phyloP scores from a whole-genome alignment of 2,888 invertebrate species.

The Oxycera nigricornis region DNA sequence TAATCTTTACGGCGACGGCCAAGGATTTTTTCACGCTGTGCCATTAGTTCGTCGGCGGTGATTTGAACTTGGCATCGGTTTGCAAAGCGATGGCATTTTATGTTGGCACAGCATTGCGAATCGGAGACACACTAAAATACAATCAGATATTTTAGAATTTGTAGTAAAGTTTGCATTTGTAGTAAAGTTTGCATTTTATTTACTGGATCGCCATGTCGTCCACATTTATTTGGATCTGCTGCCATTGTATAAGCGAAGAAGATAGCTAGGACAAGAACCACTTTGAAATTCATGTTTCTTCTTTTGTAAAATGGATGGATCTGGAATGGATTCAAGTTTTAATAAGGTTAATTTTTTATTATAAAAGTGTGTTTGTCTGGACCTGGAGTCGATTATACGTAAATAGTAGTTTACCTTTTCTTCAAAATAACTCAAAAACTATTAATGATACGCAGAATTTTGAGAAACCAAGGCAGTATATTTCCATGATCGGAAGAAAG shows the following conservation, averaged over 20 bases:
- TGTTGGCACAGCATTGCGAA: background rate
- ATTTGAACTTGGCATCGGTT: constrained; percentile 16
- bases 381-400: no score
- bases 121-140: constrained; percentile 10
- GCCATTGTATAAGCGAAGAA: background rate
- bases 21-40: constrained; percentile 24
- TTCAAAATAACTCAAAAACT: no score
- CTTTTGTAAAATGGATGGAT: background rate
- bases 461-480: no score
- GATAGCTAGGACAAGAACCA: background rate
- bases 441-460: no score
- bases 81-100: constrained; percentile 12
- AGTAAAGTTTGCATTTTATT: background rate
- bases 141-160: background rate
- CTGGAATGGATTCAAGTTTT: background rate
- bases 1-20: background rate
- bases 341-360: no score
- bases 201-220: constrained; percentile 19
- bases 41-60: constrained; percentile 16
- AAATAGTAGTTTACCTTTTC: no score
- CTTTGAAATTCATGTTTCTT: constrained; percentile 14
- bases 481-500: no score
- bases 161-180: background rate
- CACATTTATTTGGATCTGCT: no score
- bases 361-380: no score